Percentiles rank a stretch among this genome's conserved stretches.
Conservation (phyloP, 2,797 vertebrate genomes). For the Halcyon leucocephala region DNA sequence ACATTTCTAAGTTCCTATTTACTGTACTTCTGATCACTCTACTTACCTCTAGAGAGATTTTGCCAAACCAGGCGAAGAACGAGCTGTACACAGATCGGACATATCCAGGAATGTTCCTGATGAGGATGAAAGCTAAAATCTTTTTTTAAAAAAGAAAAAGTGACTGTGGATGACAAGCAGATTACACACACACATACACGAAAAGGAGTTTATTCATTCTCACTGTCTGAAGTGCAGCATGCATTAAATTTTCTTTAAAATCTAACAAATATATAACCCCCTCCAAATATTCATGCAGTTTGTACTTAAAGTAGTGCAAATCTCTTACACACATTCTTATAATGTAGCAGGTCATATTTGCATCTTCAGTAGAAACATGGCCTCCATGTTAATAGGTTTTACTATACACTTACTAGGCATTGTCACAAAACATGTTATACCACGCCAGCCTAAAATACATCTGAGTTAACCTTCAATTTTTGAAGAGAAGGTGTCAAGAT, state of each 20-base stretch:
- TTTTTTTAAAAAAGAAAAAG: neutral
- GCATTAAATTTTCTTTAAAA: neutral
- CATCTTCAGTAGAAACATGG: neutral
- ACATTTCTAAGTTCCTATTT: neutral
- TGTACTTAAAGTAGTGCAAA: neutral
- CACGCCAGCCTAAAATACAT: neutral
- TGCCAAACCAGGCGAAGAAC: slow-evolving; percentile 99
- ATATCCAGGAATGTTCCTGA: slow-evolving; percentile 98
- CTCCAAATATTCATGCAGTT: neutral
- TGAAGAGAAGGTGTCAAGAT: neutral
- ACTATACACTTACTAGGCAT: neutral
- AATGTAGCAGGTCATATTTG: neutral
- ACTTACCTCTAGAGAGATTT: slow-evolving; percentile 96
- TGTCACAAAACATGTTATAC: neutral
- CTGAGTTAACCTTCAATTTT: neutral
- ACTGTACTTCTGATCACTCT: neutral
- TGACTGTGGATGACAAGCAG: neutral
- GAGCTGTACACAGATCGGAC: slow-evolving; percentile 95
- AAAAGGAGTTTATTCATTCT: neutral
- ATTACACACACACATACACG: neutral
- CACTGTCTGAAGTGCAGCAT: neutral
- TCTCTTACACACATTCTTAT: neutral
- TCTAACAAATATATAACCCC: neutral
- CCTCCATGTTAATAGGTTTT: neutral
- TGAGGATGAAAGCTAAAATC: slow-evolving; percentile 97